A percentile compares a stretch with the other conserved stretches of the same genome.
phyloP scores from a whole-genome alignment of 1,140 invertebrate genomes.

The Apis dorsata region DNA sequence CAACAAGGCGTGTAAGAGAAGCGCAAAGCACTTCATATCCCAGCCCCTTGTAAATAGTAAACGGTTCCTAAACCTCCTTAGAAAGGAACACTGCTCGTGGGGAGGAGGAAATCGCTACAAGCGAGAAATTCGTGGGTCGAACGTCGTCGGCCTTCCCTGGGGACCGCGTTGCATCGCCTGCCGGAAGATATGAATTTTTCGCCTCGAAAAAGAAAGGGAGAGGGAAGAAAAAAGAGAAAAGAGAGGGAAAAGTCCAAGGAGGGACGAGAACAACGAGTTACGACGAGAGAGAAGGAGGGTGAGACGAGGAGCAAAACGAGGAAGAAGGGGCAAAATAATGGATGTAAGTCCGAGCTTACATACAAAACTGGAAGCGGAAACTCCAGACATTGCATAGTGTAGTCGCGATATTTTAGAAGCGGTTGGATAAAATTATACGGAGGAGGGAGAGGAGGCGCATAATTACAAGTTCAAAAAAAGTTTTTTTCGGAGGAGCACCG shows the following conservation, averaged over 20 bases:
- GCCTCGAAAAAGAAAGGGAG: not conserved
- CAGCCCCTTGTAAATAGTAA: conserved; percentile 21
- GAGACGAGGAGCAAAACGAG: no score
- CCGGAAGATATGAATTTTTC: conserved; percentile 52
- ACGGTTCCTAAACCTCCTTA: not conserved
- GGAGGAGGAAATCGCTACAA: conserved; percentile 8
- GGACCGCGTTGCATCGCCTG: conserved; percentile 23
- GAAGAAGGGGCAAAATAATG: no score
- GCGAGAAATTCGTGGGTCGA: conserved; percentile 22
- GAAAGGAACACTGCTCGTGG: not conserved
- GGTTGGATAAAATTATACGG: conserved; percentile 52
- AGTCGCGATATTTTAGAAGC: conserved; percentile 56
- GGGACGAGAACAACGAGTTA: no score
- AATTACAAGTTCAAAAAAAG: conserved; percentile 66
- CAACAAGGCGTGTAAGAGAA: not conserved
- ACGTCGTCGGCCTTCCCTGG: conserved; percentile 16
- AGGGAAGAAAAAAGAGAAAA: not conserved
- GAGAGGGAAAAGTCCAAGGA: no score
- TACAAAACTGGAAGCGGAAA: conserved; percentile 25
- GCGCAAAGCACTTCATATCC: not conserved
- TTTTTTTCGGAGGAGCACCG: conserved; percentile 52
- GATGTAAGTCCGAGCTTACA: conserved; percentile 40
- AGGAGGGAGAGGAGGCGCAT: conserved; percentile 17
- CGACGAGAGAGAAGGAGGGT: not conserved
- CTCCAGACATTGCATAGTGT: conserved; percentile 35